Evolutionary conservation across 2,797 vertebrate species (phyloP), one percentile per base, ranked within the genome.

Genomic region (Sphenopsis melanotis): DNA sequence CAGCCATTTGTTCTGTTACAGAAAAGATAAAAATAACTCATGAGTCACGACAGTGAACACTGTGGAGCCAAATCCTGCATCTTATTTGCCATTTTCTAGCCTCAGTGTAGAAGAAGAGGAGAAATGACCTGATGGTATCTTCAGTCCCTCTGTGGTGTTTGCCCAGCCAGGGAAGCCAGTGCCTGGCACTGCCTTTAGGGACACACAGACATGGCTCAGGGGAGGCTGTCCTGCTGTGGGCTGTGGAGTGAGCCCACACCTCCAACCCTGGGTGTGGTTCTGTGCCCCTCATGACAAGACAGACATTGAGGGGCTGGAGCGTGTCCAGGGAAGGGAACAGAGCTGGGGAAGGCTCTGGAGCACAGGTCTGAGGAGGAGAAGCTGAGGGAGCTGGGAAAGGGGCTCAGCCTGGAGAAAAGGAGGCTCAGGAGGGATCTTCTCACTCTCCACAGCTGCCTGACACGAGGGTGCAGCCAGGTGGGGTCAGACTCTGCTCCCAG

Each of bases 11-110:
- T 84, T 93, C 93, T 63, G 44, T 52, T 87, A 66, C 32, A 47
- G 57, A 87, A 87, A 81, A 91, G 85, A 90, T 49, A 87, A 94
- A 95, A 96, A 95, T 93, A 93, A 83, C 76, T 93, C 63, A 14
- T 90, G 77, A 96, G 52, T 93, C 92, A 90, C 12, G 66, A 83
- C 39, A 87, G 83, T 0, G 6, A 94, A 86, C 55, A 49, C 10
- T 66, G 55, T 15, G 34, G 17, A 91, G 66, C 80, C 85, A 95
- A 88, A 79, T 76, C 74, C 74, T 79, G 44, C 63, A 82, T 94
- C 74, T 71, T 74, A 46, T 89, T 93, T 90, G 95, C 92, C 92
- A 74, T 93, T 82, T 91, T 84, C 70, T 84, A 87, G 47, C 65
- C 75, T 71, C 79, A 12, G 32, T 1, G 0, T 19, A 77, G 79